phyloP scores from a whole-genome alignment of 35 echinoderm and acorn worm genomes.

The Ptychodera flava region DNA sequence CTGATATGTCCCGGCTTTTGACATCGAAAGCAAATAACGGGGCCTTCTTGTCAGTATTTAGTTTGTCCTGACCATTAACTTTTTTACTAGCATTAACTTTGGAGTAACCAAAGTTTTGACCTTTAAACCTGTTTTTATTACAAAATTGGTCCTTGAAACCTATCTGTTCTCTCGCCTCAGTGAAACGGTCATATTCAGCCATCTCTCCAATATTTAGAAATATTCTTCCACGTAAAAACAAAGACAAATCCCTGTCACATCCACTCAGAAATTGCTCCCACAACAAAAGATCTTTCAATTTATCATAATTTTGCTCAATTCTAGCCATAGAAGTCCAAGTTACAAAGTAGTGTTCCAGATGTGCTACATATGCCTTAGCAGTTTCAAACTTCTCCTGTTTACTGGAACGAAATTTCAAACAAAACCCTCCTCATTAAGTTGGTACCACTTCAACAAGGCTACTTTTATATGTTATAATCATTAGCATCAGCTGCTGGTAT shows the following conservation, averaged over 20 bases:
- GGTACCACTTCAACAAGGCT: conserved; percentile 16
- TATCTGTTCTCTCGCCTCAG: not conserved
- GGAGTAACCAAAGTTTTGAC: too few relatives aligned
- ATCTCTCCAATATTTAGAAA: conserved; percentile 26
- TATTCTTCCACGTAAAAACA: conserved; percentile 3
- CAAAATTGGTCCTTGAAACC: not conserved
- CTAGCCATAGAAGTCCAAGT: conserved; percentile 24
- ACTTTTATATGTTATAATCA: conserved; percentile 10
- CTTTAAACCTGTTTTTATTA: too few relatives aligned
- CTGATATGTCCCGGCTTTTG: too few relatives aligned
- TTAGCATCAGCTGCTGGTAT: conserved; percentile 9
- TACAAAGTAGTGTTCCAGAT: conserved; percentile 9
- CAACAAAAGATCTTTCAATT: conserved; percentile 7
- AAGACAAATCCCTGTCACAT: conserved; percentile 11
- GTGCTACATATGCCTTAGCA: not conserved
- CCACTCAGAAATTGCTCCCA: conserved; percentile 49
- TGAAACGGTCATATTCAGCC: conserved; percentile 20
- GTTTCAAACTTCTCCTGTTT: conserved; percentile 13
- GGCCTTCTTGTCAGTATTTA: too few relatives aligned
- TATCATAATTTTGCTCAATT: conserved; percentile 2
- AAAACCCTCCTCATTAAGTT: conserved; percentile 14
- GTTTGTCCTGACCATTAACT: too few relatives aligned
- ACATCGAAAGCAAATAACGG: too few relatives aligned
- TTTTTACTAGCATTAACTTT: too few relatives aligned
- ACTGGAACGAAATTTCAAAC: not conserved